These are phyloP conservation scores for Crenuchus spilurus DNA, from an alignment of 2,797 vertebrate species.

Conservation along the genomic window DNA sequence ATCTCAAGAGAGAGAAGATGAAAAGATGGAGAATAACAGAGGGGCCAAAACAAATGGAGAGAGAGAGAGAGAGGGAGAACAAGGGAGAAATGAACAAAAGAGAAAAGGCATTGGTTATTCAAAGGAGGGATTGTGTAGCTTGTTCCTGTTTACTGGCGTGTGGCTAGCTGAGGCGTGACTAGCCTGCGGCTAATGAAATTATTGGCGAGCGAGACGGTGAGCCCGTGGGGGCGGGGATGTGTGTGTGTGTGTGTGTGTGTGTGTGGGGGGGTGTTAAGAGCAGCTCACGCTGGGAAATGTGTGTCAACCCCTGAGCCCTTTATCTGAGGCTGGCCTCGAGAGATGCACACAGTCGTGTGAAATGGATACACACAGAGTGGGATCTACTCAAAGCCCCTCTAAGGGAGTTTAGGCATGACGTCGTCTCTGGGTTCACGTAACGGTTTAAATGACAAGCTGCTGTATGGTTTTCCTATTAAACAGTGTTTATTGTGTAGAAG, in stretches of 20 bases:
- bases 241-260: too few relatives aligned
- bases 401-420: constrained; percentile 24
- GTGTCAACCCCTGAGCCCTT: constrained; percentile 57
- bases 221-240: constrained; percentile 48
- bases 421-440: constrained; percentile 20
- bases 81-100: neutral
- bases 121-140: neutral
- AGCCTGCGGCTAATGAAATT: constrained; percentile 69
- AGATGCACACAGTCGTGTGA: constrained; percentile 49
- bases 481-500: constrained; percentile 5
- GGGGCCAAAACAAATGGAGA: neutral
- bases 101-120: constrained; percentile 17
- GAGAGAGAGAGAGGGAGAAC: too few relatives aligned
- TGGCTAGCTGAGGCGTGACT: constrained; percentile 62
- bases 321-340: constrained; percentile 50
- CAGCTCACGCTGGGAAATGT: constrained; percentile 59
- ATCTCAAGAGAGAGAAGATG: neutral
- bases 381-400: constrained; percentile 45
- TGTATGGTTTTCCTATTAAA: constrained; percentile 44
- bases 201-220: constrained; percentile 58
- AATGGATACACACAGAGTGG: constrained; percentile 44
- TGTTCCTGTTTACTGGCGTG: constrained; percentile 48
- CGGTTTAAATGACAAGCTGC: neutral
- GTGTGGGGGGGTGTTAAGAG: constrained; percentile 61
- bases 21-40: too few relatives aligned